Evolutionary conservation across 1,140 invertebrate genomes (phyloP).

Genomic region (Galendromus occidentalis): DNA sequence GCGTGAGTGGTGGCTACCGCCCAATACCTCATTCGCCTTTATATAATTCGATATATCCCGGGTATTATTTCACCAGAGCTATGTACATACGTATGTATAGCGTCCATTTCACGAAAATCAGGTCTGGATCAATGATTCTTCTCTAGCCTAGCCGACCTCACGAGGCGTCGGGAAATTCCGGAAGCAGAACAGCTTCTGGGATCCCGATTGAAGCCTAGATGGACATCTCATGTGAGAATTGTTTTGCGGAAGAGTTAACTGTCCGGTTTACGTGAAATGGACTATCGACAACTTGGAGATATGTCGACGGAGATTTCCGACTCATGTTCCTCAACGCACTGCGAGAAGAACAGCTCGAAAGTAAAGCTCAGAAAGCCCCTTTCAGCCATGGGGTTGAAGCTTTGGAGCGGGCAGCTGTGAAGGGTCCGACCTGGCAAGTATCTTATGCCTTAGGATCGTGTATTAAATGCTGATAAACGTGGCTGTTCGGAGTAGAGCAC

Average conservation of each 20-base stretch:
- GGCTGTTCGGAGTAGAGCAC: conserved; percentile 7
- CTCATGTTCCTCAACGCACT: background rate
- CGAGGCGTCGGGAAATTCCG: too few relatives aligned
- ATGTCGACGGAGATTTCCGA: conserved; percentile 5
- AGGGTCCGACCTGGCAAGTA: too few relatives aligned
- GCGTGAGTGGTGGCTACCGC: too few relatives aligned
- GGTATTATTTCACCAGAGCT: background rate
- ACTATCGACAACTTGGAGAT: conserved; percentile 2
- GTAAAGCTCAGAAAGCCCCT: conserved; percentile 5
- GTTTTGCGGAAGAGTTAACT: too few relatives aligned
- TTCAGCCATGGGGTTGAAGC: background rate
- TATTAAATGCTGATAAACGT: conserved; percentile 12
- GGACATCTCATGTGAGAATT: too few relatives aligned
- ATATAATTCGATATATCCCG: too few relatives aligned
- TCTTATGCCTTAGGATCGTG: conserved; percentile 1
- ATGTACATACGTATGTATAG: conserved; percentile 11
- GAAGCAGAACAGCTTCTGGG: too few relatives aligned
- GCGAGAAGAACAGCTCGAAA: background rate
- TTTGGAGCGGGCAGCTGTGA: background rate
- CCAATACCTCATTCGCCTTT: too few relatives aligned
- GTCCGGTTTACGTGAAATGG: background rate
- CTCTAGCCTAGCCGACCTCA: too few relatives aligned
- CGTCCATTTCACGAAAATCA: background rate
- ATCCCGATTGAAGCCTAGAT: too few relatives aligned
- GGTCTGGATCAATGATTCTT: too few relatives aligned